Conservation (phyloP, 2,797 vertebrate genomes). For the Lindbergichthys nudifrons region DNA sequence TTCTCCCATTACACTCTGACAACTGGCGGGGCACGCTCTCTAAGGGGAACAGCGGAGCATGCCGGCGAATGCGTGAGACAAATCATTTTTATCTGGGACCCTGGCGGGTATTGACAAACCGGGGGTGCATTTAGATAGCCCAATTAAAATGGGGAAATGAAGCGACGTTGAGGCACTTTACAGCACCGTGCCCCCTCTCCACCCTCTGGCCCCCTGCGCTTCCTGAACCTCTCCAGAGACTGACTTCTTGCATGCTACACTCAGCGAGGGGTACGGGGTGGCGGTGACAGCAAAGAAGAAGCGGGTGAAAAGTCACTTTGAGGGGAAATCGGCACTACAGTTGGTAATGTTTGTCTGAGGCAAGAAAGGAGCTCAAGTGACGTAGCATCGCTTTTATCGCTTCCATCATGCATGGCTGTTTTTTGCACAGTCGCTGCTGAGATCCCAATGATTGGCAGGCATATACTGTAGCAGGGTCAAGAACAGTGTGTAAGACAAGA, state of each 20-base stretch:
- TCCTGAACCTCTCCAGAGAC: conserved; percentile 67
- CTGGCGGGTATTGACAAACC: conserved; percentile 85
- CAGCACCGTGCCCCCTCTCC: conserved; percentile 66
- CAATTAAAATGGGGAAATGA: conserved; percentile 88
- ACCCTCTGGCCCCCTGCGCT: conserved; percentile 57
- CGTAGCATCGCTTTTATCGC: conserved; percentile 20
- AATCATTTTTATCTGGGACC: conserved; percentile 87
- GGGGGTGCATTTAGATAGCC: conserved; percentile 88
- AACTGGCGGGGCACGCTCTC: conserved; percentile 68
- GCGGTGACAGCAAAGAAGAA: conserved; percentile 45
- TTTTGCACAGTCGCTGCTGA: conserved; percentile 6
- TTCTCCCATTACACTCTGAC: conserved; percentile 77
- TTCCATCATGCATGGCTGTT: conserved; percentile 22
- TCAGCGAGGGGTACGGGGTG: conserved; percentile 38
- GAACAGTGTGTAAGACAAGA: conserved; percentile 35
- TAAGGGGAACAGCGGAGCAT: conserved; percentile 74
- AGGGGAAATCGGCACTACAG: conserved; percentile 52
- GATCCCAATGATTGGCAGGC: conserved; percentile 8
- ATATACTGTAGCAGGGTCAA: conserved; percentile 37
- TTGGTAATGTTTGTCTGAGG: conserved; percentile 24
- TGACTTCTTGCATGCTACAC: conserved; percentile 45
- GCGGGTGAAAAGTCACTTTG: conserved; percentile 55
- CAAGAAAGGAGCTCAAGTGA: conserved; percentile 26
- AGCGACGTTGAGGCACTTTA: conserved; percentile 79
- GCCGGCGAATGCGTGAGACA: conserved; percentile 81